Base-by-base conservation (phyloP, 2,113 vertebrate species). In the Cranoglanis bouderius region DNA sequence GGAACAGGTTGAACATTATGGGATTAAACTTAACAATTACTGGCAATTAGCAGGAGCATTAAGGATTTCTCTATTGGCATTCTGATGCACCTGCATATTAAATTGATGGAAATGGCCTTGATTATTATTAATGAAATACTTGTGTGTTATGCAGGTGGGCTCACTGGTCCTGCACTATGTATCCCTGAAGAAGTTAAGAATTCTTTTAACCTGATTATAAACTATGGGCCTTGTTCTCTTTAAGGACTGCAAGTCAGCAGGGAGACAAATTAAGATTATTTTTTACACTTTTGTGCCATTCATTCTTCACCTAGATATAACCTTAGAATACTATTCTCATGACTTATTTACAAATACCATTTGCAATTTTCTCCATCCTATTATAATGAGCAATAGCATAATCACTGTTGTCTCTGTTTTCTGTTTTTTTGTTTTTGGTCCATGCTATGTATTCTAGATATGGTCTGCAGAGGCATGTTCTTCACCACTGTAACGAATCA, bases 11-110 rank as follows among this genome's bases (percentile, higher is more conserved):
- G 85, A 92, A 92, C 91, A 88, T 93, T 82, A 88, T 91, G 90
- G 93, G 92, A 94, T 93, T 92, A 92, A 93, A 92, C 90, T 91
- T 92, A 90, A 91, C 90, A 90, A 87, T 89, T 91, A 90, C 59
- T 67, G 53, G 82, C 88, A 92, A 91, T 93, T 93, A 93, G 90
- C 88, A 87, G 87, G 90, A 87, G 88, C 93, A 92, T 87, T 90
- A 89, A 93, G 92, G 92, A 93, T 93, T 94, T 93, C 92, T 93
- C 92, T 86, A 91, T 88, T 93, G 92, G 89, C 92, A 91, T 95
- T 86, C 88, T 90, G 90, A 92, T 82, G 88, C 92, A 92, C 88
- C 92, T 93, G 92, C 90, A 90, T 91, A 86, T 90, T 92, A 90
- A 95, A 92, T 90, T 90, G 89, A 93, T 91, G 91, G 90, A 94